phyloP scores from a whole-genome alignment of 92 coral and sea anemone genomes.

The Bergia puertoricense region DNA sequence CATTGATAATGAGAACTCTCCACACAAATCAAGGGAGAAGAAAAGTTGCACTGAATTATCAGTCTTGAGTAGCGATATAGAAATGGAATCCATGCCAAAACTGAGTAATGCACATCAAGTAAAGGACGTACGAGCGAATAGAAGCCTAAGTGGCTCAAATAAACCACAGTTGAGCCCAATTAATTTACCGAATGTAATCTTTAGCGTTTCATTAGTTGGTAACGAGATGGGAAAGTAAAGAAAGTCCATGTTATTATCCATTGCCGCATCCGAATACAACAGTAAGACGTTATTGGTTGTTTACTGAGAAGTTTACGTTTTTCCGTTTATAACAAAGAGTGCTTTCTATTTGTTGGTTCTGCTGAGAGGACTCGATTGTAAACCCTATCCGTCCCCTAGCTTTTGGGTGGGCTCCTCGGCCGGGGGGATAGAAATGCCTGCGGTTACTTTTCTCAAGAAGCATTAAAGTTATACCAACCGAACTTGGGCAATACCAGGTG shows the following conservation, averaged over 20 bases:
- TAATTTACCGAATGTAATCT: neutral
- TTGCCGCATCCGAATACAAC: neutral
- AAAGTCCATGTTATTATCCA: neutral
- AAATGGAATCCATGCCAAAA: constrained; percentile 29
- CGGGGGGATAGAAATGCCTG: no score
- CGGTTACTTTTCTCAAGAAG: no score
- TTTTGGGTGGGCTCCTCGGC: no score
- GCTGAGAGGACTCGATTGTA: no score
- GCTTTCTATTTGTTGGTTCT: no score
- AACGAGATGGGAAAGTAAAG: neutral
- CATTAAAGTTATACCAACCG: no score
- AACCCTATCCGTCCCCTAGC: no score
- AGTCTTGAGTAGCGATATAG: neutral
- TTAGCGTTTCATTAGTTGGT: neutral
- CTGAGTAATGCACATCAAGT: neutral
- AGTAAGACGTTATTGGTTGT: no score
- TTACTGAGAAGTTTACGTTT: no score
- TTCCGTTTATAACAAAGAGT: no score
- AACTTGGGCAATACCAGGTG: no score
- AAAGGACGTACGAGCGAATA: neutral
- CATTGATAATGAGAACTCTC: no score
- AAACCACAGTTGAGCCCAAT: neutral
- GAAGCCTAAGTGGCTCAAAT: neutral
- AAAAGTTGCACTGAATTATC: neutral
- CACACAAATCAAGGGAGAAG: neutral